Conservation (phyloP, 2,797 vertebrate species). For the Spondyliosoma cantharus region DNA sequence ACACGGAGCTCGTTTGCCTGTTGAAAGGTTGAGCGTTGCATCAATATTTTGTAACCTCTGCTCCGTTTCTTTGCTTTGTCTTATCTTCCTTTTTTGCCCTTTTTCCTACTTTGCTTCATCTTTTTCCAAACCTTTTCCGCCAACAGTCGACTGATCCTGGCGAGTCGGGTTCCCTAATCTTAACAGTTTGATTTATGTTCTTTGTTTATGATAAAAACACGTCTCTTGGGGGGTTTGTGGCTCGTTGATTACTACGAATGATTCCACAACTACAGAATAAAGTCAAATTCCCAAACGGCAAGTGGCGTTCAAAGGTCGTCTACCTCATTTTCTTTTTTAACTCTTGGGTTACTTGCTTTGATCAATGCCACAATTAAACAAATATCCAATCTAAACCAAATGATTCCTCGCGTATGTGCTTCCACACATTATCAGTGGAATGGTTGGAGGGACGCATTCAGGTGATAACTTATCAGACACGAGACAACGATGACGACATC, state of each 20-base stretch:
- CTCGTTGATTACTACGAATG: neutral
- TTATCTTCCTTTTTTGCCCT: neutral
- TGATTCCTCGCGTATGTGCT: neutral
- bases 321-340: neutral
- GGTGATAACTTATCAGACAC: conserved; percentile 19
- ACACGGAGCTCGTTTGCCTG: too few species aligned
- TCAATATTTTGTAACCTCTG: conserved; percentile 33
- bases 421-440: neutral
- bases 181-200: neutral
- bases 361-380: neutral
- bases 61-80: conserved; percentile 1
- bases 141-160: too few species aligned
- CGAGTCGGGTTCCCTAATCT: neutral
- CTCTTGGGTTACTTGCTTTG: neutral
- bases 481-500: neutral
- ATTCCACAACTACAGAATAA: neutral
- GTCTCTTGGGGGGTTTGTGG: neutral
- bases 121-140: neutral
- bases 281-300: neutral
- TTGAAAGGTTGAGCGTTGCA: neutral
- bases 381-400: neutral
- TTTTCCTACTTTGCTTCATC: conserved; percentile 6
- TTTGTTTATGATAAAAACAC: neutral
- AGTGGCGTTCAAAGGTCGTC: neutral
- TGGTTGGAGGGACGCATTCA: neutral